phyloP scores from a whole-genome alignment of 2,888 invertebrate genomes.

The Drepana falcataria region DNA sequence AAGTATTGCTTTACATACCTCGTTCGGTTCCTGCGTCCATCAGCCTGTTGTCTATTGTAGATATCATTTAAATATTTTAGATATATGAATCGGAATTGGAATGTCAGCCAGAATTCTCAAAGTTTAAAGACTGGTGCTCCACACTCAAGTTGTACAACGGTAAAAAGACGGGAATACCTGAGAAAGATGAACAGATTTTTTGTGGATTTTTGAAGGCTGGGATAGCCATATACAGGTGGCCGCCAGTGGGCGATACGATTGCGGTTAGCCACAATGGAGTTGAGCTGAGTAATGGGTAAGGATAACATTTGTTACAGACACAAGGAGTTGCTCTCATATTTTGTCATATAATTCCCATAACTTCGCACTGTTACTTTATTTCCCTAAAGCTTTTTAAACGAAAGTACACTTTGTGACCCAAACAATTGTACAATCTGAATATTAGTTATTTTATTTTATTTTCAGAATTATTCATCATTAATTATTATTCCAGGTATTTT shows the following conservation, averaged over 20 bases:
- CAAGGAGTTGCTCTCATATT: too few species aligned
- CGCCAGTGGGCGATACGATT: constrained; percentile 74
- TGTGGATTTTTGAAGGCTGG: constrained; percentile 55
- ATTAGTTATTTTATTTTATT: not conserved
- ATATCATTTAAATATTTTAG: too few species aligned
- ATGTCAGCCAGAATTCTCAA: constrained; percentile 80
- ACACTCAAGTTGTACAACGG: constrained; percentile 81
- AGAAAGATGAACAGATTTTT: constrained; percentile 54
- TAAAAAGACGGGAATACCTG: constrained; percentile 63
- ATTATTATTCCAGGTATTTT: constrained; percentile 63
- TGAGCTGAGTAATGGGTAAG: constrained; percentile 74
- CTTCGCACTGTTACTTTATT: too few species aligned
- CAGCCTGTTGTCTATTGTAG: too few species aligned
- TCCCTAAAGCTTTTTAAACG: too few species aligned
- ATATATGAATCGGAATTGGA: constrained; percentile 84
- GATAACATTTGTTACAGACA: not conserved
- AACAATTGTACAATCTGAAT: too few species aligned
- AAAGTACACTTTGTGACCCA: too few species aligned
- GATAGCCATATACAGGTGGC: constrained; percentile 82
- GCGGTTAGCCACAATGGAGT: constrained; percentile 71
- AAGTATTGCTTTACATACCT: too few species aligned
- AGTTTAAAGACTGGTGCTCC: constrained; percentile 82
- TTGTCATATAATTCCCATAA: too few species aligned
- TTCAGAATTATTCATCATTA: not conserved
- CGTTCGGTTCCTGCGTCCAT: too few species aligned